Evolutionary conservation across 2,888 invertebrate species (phyloP).

Genomic region (Agonopterix subpropinquella): DNA sequence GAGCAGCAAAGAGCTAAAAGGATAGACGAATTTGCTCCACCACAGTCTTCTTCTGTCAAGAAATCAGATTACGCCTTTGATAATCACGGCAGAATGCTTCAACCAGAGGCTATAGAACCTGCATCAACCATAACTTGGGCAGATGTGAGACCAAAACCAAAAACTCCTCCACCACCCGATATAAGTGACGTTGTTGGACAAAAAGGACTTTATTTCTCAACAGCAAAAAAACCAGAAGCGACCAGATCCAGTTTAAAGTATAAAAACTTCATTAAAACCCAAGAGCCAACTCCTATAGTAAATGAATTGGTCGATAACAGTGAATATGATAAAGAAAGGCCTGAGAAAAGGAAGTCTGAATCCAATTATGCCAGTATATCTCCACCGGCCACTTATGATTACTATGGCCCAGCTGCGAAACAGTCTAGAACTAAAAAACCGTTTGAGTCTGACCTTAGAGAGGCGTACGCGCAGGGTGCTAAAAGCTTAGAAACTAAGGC

Average conservation of each 20-base stretch:
- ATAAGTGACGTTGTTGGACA: slow-evolving; percentile 30
- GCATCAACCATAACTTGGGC: slow-evolving; percentile 45
- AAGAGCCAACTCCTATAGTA: slow-evolving; percentile 43
- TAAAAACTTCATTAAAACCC: slow-evolving; percentile 51
- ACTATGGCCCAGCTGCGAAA: slow-evolving; percentile 72
- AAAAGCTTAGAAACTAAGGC: slow-evolving; percentile 56
- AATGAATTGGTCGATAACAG: slow-evolving; percentile 40
- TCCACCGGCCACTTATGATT: slow-evolving; percentile 80
- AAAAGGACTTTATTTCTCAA: slow-evolving; percentile 57
- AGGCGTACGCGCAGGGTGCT: slow-evolving; percentile 61
- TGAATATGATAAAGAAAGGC: slow-evolving; percentile 10
- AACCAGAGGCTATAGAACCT: slow-evolving; percentile 10
- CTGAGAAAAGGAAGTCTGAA: slow-evolving; percentile 23
- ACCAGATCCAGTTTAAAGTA: slow-evolving; percentile 30
- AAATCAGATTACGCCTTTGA: slow-evolving; percentile 41
- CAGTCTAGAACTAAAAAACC: slow-evolving; percentile 42
- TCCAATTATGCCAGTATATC: slow-evolving; percentile 67
- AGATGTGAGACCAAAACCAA: slow-evolving; percentile 44
- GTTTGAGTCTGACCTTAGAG: slow-evolving; percentile 56
- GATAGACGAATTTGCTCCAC: slow-evolving; percentile 86
- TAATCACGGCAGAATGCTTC: slow-evolving; percentile 37
- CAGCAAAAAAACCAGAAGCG: slow-evolving; percentile 33
- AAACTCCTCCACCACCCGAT: slow-evolving; percentile 38
- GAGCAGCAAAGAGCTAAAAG: slow-evolving; percentile 84
- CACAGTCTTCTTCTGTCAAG: slow-evolving; percentile 31